phyloP scores from a whole-genome alignment of 2,113 vertebrate genomes.

The Gila orcuttii region DNA sequence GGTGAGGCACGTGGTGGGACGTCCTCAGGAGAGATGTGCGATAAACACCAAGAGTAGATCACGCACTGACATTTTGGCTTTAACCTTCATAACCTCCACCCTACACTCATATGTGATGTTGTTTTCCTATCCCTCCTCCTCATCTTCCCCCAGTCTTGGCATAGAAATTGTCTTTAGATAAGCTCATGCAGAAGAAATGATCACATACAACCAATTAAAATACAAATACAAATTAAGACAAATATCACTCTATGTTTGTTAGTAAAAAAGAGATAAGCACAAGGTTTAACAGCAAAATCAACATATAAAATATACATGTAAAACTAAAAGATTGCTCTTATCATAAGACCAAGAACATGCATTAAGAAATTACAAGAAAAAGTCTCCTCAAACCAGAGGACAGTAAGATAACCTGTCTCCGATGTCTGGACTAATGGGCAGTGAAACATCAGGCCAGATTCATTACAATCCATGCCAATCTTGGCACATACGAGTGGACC shows the following conservation, averaged over 20 bases:
- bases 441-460: neutral
- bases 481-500: neutral
- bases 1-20: constrained; percentile 62
- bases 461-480: constrained; percentile 59
- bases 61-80: constrained; percentile 69
- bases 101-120: constrained; percentile 58
- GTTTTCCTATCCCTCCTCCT: constrained; percentile 57
- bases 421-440: constrained; percentile 1
- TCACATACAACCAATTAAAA: neutral
- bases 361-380: neutral
- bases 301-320: neutral
- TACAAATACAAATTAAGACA: neutral
- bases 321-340: neutral
- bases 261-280: neutral
- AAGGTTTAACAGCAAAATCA: too few relatives aligned
- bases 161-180: neutral
- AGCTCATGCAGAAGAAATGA: neutral
- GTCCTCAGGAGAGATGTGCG: constrained; percentile 58
- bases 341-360: too few relatives aligned
- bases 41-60: constrained; percentile 66
- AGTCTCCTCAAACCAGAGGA: neutral
- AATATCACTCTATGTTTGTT: neutral
- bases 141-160: constrained; percentile 17
- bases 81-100: constrained; percentile 33
- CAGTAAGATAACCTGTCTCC: neutral